Conservation (phyloP, 2,113 vertebrate genomes). For the Pantherophis guttatus region DNA sequence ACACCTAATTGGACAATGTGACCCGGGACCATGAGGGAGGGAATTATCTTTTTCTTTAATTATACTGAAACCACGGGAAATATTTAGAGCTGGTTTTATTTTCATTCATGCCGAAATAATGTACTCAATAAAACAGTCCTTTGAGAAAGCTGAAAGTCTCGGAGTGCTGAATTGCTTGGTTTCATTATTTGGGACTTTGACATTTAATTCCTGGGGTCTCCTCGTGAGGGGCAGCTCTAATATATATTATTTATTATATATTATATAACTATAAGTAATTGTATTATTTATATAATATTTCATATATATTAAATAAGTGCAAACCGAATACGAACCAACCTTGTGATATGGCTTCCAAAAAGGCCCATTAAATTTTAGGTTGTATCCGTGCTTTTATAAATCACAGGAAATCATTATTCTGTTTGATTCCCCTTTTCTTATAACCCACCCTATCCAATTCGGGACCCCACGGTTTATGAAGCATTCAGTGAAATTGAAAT, state of each 20-base stretch:
- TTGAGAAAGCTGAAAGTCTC: too few species aligned
- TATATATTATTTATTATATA: not conserved
- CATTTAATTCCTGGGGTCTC: not conserved
- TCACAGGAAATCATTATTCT: not conserved
- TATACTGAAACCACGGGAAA: too few species aligned
- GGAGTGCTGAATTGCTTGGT: too few species aligned
- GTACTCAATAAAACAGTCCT: too few species aligned
- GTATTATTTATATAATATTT: not conserved
- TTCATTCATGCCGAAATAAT: too few species aligned
- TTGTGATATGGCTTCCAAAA: not conserved
- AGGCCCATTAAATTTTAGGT: not conserved
- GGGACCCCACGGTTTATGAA: not conserved
- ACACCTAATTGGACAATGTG: too few species aligned
- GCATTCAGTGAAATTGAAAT: not conserved
- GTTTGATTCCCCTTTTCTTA: not conserved
- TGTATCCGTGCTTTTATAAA: not conserved
- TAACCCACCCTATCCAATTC: not conserved
- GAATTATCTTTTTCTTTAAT: too few species aligned
- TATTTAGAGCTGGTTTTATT: too few species aligned
- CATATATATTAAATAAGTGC: not conserved
- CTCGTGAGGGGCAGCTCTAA: not conserved
- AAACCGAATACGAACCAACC: not conserved
- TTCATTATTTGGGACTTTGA: too few species aligned
- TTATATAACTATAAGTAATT: not conserved
- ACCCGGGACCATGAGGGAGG: too few species aligned